Evolutionary conservation across 2,113 vertebrate species (phyloP).

Genomic region (Rhagologus leucostigma): DNA sequence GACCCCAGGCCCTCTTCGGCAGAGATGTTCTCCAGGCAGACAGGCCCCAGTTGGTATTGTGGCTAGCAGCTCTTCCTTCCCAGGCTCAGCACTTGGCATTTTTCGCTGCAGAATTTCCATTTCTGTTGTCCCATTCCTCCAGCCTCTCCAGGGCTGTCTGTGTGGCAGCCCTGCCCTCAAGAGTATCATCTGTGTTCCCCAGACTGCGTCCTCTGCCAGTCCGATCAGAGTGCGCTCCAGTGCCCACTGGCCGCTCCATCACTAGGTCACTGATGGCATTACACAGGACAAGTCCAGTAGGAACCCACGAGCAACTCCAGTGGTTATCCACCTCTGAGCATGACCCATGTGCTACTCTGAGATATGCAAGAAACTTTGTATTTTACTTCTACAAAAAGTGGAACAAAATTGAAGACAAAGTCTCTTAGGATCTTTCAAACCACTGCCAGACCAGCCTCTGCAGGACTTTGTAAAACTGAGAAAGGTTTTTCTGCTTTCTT

Average conservation of each 20-base stretch:
- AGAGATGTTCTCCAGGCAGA: neutral
- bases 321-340: neutral
- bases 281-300: neutral
- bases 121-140: accelerated
- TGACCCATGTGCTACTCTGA: neutral
- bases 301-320: neutral
- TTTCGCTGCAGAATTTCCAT: neutral
- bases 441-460: neutral
- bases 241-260: accelerated
- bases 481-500: neutral
- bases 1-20: neutral
- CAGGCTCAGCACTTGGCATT: neutral
- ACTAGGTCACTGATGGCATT: neutral
- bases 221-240: neutral
- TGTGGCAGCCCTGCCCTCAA: neutral
- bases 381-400: neutral
- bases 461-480: neutral
- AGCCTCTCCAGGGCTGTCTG: neutral
- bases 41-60: accelerated
- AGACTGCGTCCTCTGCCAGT: neutral
- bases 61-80: neutral
- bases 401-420: neutral
- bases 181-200: neutral
- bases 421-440: neutral
- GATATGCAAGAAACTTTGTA: neutral